These are phyloP conservation scores for Raphicerus campestris DNA, from an alignment of 2,113 vertebrate species.

Conservation along the genomic window DNA sequence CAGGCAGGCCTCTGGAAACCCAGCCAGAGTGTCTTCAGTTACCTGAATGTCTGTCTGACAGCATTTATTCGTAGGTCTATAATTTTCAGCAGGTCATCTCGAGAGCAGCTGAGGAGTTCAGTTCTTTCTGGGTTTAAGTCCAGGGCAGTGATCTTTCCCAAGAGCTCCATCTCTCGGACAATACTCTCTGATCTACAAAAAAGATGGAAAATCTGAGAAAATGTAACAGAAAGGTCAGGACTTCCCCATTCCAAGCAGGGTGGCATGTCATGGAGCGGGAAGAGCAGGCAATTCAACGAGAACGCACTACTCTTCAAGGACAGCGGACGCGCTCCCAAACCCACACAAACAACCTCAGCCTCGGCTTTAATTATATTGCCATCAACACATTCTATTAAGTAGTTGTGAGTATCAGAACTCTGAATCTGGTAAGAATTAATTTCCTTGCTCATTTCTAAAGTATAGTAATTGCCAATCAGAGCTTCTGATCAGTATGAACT, in stretches of 20 bases:
- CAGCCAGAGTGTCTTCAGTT: not conserved
- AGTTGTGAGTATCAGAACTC: not conserved
- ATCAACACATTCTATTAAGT: accelerated
- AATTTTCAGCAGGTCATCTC: conserved; percentile 94
- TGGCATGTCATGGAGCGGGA: not conserved
- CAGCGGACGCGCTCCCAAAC: not conserved
- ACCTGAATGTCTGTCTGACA: conserved; percentile 93
- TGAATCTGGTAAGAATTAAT: not conserved
- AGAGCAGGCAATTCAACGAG: accelerated
- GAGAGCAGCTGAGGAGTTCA: conserved; percentile 93
- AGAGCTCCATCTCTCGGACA: conserved; percentile 91
- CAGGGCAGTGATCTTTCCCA: conserved; percentile 92
- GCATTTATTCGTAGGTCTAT: conserved; percentile 89
- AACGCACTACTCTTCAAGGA: accelerated
- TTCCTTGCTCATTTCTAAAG: not conserved
- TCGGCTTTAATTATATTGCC: not conserved
- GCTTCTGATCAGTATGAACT: not conserved
- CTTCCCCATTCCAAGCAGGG: not conserved
- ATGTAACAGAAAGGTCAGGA: not conserved
- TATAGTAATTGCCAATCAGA: not conserved
- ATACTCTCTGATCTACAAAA: conserved; percentile 89
- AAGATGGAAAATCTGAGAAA: not conserved
- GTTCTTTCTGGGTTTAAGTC: conserved; percentile 95
- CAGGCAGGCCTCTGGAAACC: not conserved
- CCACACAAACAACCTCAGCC: too few relatives aligned